phyloP scores from a whole-genome alignment of 2,113 vertebrate species.

The Scatophagus argus region DNA sequence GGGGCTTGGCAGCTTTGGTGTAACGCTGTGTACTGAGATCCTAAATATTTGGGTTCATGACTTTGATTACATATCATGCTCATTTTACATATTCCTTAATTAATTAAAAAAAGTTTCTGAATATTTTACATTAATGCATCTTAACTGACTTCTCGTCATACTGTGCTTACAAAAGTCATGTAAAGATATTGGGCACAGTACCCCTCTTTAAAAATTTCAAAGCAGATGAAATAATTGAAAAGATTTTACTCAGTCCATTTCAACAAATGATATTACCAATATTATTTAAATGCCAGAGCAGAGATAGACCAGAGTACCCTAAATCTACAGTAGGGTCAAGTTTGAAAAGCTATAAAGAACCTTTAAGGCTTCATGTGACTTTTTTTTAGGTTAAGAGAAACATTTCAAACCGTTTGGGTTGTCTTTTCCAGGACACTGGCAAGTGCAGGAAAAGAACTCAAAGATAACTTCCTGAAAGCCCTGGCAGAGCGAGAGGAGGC shows the following conservation, averaged over 20 bases:
- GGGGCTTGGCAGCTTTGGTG: slow-evolving; percentile 20
- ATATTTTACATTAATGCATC: not conserved
- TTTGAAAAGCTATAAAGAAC: slow-evolving; percentile 56
- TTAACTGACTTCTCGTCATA: not conserved
- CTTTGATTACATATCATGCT: not conserved
- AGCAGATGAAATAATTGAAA: not conserved
- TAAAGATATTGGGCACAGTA: not conserved
- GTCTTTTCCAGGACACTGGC: slow-evolving; percentile 86
- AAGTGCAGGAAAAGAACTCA: slow-evolving; percentile 86
- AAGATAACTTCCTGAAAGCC: slow-evolving; percentile 87
- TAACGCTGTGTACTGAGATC: not conserved
- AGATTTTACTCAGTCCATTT: not conserved
- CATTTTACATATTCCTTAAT: not conserved
- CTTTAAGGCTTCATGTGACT: slow-evolving; percentile 64
- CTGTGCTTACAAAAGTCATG: not conserved
- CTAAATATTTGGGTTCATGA: not conserved
- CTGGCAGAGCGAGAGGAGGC: slow-evolving; percentile 87
- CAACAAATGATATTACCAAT: not conserved
- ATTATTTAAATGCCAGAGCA: not conserved
- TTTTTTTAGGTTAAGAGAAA: slow-evolving; percentile 70
- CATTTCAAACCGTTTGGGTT: slow-evolving; percentile 78
- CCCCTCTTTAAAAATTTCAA: not conserved
- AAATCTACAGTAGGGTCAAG: slow-evolving; percentile 19
- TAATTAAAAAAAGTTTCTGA: not conserved
- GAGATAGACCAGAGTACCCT: slow-evolving; percentile 8